These are phyloP conservation scores for Eupithecia vulgata DNA, from an alignment of 2,888 invertebrate species.

Conservation along the genomic window DNA sequence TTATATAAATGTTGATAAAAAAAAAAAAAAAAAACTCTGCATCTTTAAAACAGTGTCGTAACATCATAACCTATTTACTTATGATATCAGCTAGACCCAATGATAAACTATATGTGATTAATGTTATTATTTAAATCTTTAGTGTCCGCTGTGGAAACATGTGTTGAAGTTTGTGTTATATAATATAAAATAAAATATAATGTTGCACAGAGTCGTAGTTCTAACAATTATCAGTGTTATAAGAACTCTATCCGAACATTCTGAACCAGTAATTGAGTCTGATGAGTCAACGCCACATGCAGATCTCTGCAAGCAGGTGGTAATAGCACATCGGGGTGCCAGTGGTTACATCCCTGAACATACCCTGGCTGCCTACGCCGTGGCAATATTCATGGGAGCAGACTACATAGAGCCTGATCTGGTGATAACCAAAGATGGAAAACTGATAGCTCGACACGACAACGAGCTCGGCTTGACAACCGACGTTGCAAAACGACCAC, in stretches of 20 bases:
- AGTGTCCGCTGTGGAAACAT: not conserved
- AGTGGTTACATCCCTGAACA: constrained; percentile 78
- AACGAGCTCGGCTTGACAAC: constrained; percentile 68
- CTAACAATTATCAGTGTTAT: constrained; percentile 9
- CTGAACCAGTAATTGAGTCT: constrained; percentile 16
- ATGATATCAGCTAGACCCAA: not conserved
- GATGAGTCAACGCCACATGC: constrained; percentile 6
- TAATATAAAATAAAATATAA: constrained; percentile 1
- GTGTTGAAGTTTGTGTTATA: not conserved
- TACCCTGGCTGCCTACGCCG: constrained; percentile 72
- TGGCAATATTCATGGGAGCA: constrained; percentile 66
- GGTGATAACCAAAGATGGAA: constrained; percentile 66
- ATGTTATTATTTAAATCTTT: not conserved
- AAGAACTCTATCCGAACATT: not conserved
- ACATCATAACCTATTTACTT: not conserved
- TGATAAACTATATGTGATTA: not conserved
- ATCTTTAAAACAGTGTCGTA: not conserved
- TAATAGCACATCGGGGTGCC: constrained; percentile 61
- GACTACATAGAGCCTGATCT: constrained; percentile 67
- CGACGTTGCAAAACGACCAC: constrained; percentile 61
- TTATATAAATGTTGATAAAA: not conserved
- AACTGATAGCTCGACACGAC: constrained; percentile 69
- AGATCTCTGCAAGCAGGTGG: constrained; percentile 34
- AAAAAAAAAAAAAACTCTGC: too few species aligned
- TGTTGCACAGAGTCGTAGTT: constrained; percentile 10